phyloP scores from a whole-genome alignment of 2,113 vertebrate genomes.

The Drymodes brunneopygia region DNA sequence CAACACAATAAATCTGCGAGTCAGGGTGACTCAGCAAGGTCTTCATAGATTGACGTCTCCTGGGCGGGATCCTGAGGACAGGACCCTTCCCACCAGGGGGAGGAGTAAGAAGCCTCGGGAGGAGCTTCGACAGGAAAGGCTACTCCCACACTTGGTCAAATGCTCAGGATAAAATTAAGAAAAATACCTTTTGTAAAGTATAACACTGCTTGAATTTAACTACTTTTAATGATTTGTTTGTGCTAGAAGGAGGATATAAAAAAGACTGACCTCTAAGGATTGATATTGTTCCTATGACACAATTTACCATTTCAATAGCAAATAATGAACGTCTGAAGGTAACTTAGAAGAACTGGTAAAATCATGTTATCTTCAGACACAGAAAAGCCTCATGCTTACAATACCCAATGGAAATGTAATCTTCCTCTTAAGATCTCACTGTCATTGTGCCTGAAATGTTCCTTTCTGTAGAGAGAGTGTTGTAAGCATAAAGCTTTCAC shows the following conservation, averaged over 20 bases:
- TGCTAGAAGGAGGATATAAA: background rate
- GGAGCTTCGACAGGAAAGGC: too few relatives aligned
- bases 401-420: background rate
- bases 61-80: too few relatives aligned
- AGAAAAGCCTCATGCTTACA: background rate
- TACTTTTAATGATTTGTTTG: background rate
- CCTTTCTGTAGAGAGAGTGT: background rate
- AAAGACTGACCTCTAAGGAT: background rate
- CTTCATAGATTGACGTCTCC: too few relatives aligned
- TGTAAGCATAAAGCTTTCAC: background rate
- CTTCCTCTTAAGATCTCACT: background rate
- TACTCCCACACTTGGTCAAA: too few relatives aligned
- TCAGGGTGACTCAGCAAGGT: too few relatives aligned
- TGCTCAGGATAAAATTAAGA: background rate
- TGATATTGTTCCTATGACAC: background rate
- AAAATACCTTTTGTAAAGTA: background rate
- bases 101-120: too few relatives aligned
- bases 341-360: background rate
- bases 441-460: background rate
- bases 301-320: background rate
- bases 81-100: too few relatives aligned
- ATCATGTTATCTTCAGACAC: background rate
- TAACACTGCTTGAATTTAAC: background rate
- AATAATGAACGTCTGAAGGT: background rate
- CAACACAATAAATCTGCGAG: too few relatives aligned